Evolutionary conservation across 2,888 invertebrate species (phyloP), one percentile per base, ranked within the genome.

Genomic region (Philonicus albiceps): DNA sequence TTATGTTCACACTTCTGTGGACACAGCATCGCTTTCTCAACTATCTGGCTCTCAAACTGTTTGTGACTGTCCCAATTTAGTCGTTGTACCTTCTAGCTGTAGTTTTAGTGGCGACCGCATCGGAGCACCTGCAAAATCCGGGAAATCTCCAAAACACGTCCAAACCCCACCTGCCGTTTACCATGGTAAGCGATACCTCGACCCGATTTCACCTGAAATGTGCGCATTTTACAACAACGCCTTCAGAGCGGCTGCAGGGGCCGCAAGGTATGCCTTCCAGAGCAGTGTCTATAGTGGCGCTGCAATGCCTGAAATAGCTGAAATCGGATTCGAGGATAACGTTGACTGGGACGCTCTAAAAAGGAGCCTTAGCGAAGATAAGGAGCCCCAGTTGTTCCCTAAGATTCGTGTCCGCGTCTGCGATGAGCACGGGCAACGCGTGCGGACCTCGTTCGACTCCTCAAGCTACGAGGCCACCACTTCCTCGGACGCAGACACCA

Each of bases 181-280:
- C 80, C 91, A 91, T 86, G 91, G 91, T 81, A 91, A 90, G 87
- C 89, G 91, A 0, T 91, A 90, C 43, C 88, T 91, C 75, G 91
- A 91, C 49, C 90, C 91, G 3, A 88, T 89, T 7, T 85, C 89
- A 85, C 90, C 90, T 31, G 90, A 89, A 31, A 76, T 86, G 86
- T 81, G 74, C 34, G 90, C 90, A 75, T 90, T 90, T 80, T 90
- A 90, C 81, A 91, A 90, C 87, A 87, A 87, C 31, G 88, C 86
- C 27, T 89, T 89, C 75, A 75, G 37, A 19, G 73, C 49, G 22
- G 89, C 89, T 13, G 72, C 80, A 6, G 49, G 37, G 16, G 37
- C 43, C 3, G 13, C 75, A 3, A 49, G 75, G 31, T 75, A 74
- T n/a, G 74, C 75, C 1, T 85, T 85, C 22, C 75, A 74, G 6